Evolutionary conservation across 2,113 vertebrate species (phyloP).

Genomic region (Hassar affinis): DNA sequence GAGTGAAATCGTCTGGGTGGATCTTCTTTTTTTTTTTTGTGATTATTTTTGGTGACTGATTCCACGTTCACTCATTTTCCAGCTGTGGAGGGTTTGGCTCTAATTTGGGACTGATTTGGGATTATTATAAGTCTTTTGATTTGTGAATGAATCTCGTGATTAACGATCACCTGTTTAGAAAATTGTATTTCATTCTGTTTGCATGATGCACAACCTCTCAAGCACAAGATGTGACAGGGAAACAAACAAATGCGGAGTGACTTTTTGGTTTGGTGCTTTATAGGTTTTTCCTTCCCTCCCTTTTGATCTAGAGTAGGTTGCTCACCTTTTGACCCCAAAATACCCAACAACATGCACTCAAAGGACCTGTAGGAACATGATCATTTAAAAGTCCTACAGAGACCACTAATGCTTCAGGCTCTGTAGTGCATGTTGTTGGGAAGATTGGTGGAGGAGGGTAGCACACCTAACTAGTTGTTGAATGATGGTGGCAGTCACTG

Average conservation of each 20-base stretch:
- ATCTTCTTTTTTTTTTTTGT: conserved; percentile 17
- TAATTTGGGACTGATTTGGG: conserved; percentile 25
- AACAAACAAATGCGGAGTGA: neutral
- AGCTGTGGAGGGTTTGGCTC: conserved; percentile 34
- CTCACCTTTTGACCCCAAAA: conserved; percentile 21
- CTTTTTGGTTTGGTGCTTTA: conserved; percentile 4
- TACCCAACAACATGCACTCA: conserved; percentile 6
- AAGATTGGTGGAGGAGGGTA: conserved; percentile 37
- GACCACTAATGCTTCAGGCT: neutral
- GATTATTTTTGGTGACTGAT: conserved; percentile 38
- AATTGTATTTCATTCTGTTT: conserved; percentile 2
- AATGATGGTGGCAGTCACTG: conserved; percentile 35
- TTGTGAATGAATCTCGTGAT: conserved; percentile 36
- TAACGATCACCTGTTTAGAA: conserved; percentile 18
- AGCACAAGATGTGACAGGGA: neutral
- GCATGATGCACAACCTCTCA: conserved; percentile 24
- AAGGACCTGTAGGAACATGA: neutral
- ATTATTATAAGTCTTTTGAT: conserved; percentile 12
- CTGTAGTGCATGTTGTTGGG: conserved; percentile 32
- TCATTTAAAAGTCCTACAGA: neutral
- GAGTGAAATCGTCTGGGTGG: conserved; percentile 45
- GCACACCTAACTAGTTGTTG: conserved; percentile 39
- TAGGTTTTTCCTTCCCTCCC: conserved; percentile 4
- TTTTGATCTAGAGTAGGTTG: conserved; percentile 9
- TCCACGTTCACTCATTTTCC: conserved; percentile 40